Evolutionary conservation across 2,888 invertebrate species (phyloP), one percentile per base, ranked within the genome.

Genomic region (Acleris literana): DNA sequence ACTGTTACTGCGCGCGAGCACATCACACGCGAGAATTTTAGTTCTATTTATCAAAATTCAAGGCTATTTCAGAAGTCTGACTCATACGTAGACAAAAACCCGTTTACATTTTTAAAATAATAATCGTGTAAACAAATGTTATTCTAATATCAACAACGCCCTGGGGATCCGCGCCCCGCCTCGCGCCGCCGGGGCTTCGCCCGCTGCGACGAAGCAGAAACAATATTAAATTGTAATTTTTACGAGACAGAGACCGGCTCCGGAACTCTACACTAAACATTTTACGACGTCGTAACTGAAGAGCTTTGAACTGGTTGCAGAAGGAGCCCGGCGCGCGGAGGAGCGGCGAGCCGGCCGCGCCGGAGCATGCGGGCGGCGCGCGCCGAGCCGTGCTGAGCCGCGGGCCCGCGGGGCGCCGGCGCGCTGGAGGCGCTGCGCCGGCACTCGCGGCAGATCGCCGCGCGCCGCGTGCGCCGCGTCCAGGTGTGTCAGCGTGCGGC

Each of bases 371-470:
- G 0, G 39, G 29, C 39, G 25, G 53, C 48, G 69, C 62, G 56
- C 64, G 63, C 70, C 54, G 70, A 53, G 64, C 63, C 56, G 61
- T 57, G 51, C 70, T 54, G 70, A 53, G 64, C 57, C 57, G 63
- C 63, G 51, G 22, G 44, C 57, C 33, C 39, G 39, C 48, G 48
- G 49, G 48, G 68, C 70, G 72, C 71, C 73, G 76, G 74, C 73
- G 70, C 82, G 80, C 91, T 93, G 96, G 96, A 96, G 96, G 95
- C 96, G 89, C 94, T 97, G 93, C 94, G 96, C 90, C 95, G 95
- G 84, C 96, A 96, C 93, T 96, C 96, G 93, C 95, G 96, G 94
- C 96, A 96, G 93, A 96, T 97, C 92, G 96, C 96, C 93, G 96
- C 96, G 88, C 95, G 94, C 87, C 94, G 94, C 93, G 94, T 94